phyloP scores from a whole-genome alignment of 1,140 invertebrate genomes.

The Cydia splendana region DNA sequence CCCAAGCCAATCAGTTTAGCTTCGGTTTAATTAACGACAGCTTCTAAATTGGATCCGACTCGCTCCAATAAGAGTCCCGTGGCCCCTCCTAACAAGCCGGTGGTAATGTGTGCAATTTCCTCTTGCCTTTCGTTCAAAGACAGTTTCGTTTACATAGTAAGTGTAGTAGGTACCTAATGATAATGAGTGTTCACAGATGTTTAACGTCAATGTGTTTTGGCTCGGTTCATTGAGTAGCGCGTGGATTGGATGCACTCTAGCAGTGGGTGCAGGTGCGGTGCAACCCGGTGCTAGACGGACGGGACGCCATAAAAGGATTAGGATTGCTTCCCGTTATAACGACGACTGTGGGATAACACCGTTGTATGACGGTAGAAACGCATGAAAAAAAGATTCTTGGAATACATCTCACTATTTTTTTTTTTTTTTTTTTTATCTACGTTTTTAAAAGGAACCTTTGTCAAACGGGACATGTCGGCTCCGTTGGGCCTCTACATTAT shows the following conservation, averaged over 20 bases:
- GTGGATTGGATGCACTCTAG: slow-evolving; percentile 44
- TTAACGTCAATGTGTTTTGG: not conserved
- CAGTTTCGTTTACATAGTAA: slow-evolving; percentile 36
- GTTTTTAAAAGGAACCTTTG: too few relatives aligned
- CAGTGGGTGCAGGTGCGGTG: not conserved
- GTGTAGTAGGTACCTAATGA: too few relatives aligned
- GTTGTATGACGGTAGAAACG: slow-evolving; percentile 54
- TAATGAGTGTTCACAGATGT: slow-evolving; percentile 8
- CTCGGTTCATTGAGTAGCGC: slow-evolving; percentile 45
- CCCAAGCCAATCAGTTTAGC: slow-evolving; percentile 37
- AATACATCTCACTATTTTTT: not conserved
- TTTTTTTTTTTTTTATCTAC: too few relatives aligned
- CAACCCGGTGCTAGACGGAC: slow-evolving; percentile 42
- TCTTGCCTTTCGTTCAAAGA: slow-evolving; percentile 37
- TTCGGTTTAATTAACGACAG: slow-evolving; percentile 56
- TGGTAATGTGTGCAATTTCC: slow-evolving; percentile 44
- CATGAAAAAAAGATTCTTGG: not conserved
- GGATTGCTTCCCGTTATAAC: slow-evolving; percentile 67
- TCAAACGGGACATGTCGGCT: too few relatives aligned
- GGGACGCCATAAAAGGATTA: slow-evolving; percentile 68
- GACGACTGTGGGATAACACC: slow-evolving; percentile 52
- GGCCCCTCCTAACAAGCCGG: slow-evolving; percentile 35
- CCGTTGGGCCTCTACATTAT: too few relatives aligned
- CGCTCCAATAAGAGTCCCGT: slow-evolving; percentile 51
- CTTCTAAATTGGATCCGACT: slow-evolving; percentile 60